Evolutionary conservation across 2,888 invertebrate genomes (phyloP).

Genomic region (Nasonia oneida): DNA sequence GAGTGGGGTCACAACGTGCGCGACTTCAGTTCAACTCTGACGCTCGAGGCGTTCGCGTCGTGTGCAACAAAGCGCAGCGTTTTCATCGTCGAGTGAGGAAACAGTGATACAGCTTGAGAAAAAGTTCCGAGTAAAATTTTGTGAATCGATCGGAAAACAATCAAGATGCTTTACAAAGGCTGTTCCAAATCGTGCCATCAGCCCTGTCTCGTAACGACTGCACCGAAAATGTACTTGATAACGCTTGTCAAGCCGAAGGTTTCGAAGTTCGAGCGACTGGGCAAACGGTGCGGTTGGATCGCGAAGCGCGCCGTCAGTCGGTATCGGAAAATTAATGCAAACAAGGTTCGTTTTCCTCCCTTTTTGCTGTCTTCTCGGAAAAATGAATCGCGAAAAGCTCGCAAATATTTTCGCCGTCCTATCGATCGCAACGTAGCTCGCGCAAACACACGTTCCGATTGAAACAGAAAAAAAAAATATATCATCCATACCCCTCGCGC

Average conservation of each 20-base stretch:
- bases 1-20: neutral
- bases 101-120: no score
- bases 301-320: neutral
- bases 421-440: neutral
- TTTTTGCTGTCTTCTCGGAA: neutral
- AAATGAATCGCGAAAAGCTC: neutral
- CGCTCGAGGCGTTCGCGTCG: neutral
- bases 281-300: neutral
- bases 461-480: neutral
- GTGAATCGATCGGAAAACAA: neutral
- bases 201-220: no score
- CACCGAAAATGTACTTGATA: no score
- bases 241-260: neutral
- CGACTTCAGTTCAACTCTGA: neutral
- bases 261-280: neutral
- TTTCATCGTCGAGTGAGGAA: neutral
- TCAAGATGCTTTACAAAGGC: neutral
- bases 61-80: neutral
- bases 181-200: neutral
- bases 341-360: neutral
- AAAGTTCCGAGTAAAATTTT: no score
- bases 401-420: neutral
- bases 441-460: neutral
- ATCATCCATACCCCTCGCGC: neutral
- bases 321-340: neutral